A percentile compares a stretch with the other conserved stretches of the same genome.
These are phyloP conservation scores for Rotaria sp. DNA, from an alignment of 2,888 invertebrate genomes.

Conservation along the genomic window DNA sequence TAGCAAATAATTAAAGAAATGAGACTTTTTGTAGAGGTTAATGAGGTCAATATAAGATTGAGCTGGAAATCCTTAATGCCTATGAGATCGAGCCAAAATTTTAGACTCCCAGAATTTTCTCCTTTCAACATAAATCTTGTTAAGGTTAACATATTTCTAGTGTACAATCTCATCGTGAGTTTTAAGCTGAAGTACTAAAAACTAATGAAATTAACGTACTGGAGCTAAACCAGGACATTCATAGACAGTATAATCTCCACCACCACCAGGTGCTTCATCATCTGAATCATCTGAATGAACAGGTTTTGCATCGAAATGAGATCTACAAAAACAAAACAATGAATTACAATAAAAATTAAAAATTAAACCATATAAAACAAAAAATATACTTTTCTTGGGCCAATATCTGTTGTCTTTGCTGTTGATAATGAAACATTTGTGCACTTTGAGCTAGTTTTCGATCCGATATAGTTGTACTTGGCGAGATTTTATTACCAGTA, in stretches of 20 bases:
- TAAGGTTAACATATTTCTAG: neutral
- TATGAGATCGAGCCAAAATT: too few relatives aligned
- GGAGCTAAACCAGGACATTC: constrained; percentile 96
- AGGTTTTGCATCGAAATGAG: constrained; percentile 53
- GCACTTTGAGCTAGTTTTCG: constrained; percentile 91
- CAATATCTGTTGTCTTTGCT: constrained; percentile 97
- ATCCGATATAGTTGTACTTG: constrained; percentile 58
- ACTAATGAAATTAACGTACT: constrained; percentile 62
- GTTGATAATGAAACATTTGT: constrained; percentile 99
- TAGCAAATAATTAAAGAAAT: too few relatives aligned
- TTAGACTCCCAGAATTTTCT: too few relatives aligned
- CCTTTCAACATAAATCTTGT: neutral
- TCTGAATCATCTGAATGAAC: constrained; percentile 67
- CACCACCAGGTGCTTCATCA: constrained; percentile 87
- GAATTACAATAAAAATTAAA: neutral
- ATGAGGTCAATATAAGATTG: too few relatives aligned
- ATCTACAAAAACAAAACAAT: constrained; percentile 44
- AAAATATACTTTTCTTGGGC: constrained; percentile 61
- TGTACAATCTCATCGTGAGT: too few relatives aligned
- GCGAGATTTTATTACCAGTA: neutral
- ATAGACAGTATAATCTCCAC: constrained; percentile 87
- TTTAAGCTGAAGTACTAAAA: too few relatives aligned
- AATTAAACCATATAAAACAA: neutral
- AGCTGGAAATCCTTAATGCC: too few relatives aligned
- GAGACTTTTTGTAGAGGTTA: too few relatives aligned